phyloP scores from a whole-genome alignment of 2,113 vertebrate genomes.

The Hymenochirus boettgeri region DNA sequence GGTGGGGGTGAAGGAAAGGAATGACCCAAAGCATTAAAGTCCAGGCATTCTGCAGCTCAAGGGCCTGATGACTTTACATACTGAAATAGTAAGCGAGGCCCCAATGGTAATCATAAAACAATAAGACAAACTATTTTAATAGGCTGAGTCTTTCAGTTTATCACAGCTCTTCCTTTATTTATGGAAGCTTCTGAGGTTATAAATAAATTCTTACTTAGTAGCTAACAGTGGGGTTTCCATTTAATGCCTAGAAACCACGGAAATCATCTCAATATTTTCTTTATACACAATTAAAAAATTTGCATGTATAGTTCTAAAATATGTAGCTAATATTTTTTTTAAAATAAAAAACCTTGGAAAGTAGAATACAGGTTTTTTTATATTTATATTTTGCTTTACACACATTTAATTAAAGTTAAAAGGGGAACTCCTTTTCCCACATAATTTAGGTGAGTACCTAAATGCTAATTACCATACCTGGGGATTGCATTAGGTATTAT shows the following conservation, averaged over 20 bases:
- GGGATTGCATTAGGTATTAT: too few relatives aligned
- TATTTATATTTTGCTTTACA: too few relatives aligned
- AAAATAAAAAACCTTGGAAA: background rate
- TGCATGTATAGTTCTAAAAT: too few relatives aligned
- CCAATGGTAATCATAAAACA: constrained; percentile 99
- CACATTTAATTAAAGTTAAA: too few relatives aligned
- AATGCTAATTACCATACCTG: too few relatives aligned
- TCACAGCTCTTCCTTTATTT: constrained; percentile 93
- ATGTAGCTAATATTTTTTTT: background rate
- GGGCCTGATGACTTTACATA: constrained; percentile 96
- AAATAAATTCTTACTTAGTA: constrained; percentile 61
- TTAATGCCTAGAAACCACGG: constrained; percentile 23
- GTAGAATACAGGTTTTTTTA: too few relatives aligned
- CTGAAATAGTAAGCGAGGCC: constrained; percentile 95
- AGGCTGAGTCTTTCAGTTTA: constrained; percentile 92
- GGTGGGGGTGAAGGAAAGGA: constrained; percentile 59
- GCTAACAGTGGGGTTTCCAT: constrained; percentile 53
- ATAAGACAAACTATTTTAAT: constrained; percentile 99
- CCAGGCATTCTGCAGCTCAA: constrained; percentile 86
- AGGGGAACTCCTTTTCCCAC: too few relatives aligned
- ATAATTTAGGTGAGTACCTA: constrained; percentile 23
- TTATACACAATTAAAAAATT: constrained; percentile 4
- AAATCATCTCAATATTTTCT: constrained; percentile 34
- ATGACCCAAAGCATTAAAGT: constrained; percentile 94
- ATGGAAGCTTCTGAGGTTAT: constrained; percentile 79